Evolutionary conservation across 2,113 vertebrate genomes (phyloP).

Genomic region (Malurus alboscapulatus): DNA sequence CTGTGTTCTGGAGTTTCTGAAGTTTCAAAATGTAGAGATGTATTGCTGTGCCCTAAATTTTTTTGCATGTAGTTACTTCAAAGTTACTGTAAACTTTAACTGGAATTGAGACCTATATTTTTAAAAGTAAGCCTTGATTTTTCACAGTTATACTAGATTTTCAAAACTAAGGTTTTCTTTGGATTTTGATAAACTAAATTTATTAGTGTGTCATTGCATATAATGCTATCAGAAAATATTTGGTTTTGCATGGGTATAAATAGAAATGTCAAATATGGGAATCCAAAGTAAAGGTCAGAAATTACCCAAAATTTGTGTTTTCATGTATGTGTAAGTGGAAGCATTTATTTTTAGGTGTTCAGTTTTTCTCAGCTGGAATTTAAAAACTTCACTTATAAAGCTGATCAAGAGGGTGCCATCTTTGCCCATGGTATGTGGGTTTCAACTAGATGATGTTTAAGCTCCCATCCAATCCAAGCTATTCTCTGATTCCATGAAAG

Average conservation of each 20-base stretch:
- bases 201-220: neutral
- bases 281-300: neutral
- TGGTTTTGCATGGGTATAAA: neutral
- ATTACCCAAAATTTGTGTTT: neutral
- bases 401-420: neutral
- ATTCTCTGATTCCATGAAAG: neutral
- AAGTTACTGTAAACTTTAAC: neutral
- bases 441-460: neutral
- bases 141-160: neutral
- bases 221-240: neutral
- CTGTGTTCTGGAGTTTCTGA: neutral
- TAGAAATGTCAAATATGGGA: neutral
- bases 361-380: neutral
- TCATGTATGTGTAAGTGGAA: neutral
- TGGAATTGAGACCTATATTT: neutral
- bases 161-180: neutral
- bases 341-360: neutral
- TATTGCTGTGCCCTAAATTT: neutral
- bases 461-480: neutral
- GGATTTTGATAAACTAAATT: neutral
- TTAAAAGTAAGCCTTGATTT: neutral
- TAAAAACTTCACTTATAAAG: neutral
- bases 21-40: neutral
- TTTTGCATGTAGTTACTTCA: neutral
- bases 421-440: neutral